Base-by-base conservation (phyloP, 35 echinoderm and acorn worm genomes). In the Acanthaster planci region DNA sequence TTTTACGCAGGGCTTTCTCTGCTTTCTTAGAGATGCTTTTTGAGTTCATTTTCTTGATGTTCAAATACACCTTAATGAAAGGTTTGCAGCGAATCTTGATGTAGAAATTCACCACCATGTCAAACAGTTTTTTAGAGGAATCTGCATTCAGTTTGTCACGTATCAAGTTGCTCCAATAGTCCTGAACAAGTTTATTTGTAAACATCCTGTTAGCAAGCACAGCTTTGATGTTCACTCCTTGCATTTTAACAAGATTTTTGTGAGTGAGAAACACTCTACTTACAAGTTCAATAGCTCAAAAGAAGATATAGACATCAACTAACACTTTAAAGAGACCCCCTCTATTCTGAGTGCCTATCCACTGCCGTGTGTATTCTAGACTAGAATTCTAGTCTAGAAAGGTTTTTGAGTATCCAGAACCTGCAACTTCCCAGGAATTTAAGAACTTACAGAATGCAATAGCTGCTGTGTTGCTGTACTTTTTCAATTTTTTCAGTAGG, bases 141-240 rank as follows among this genome's bases (percentile, higher is more conserved):
- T 67, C 19, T 27, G n/a, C 59, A 67, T n/a, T 67, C 23, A 67
- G 1, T 67, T 67, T 67, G 14, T 67, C 59, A 8, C 23, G 21
- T n/a, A 67, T 67, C 23, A 67, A 15, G 23, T 67, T 67, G 23
- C 59, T 27, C 59, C 59, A 67, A n/a, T 67, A 67, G 21, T 67
- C 59, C 23, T 67, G 59, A 67, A 67, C 5, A 21, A n/a, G 21
- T 21, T 27, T 8, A 67, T 31, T 67, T 67, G 18, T 21, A n/a
- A 67, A 0, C 23, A 5, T 67, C 23, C 23, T n/a, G 59, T 67
- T 67, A 27, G 1, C 59, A 8, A 67, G 59, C 8, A 27, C n/a
- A 8, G 21, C 1, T 22, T 67, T 67, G 16, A 67, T 31, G 30
- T 67, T 22, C 30, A 31, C 59, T 27, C n/a, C 21, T 67, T 67